Evolutionary conservation across 2,888 invertebrate species (phyloP).

Genomic region (Eupithecia dodoneata): DNA sequence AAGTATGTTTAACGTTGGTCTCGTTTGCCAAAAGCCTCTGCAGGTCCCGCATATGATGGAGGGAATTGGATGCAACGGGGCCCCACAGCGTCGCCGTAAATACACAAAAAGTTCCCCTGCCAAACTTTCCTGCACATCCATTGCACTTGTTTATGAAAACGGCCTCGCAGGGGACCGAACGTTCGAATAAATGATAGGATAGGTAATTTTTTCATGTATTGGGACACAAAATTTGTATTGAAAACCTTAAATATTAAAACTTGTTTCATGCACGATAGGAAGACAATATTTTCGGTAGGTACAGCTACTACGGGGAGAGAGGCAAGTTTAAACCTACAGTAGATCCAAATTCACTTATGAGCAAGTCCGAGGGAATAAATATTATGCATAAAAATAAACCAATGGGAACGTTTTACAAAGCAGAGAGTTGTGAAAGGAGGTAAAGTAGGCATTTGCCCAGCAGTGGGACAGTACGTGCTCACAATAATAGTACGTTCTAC

Average conservation of each 20-base stretch:
- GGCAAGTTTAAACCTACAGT: background rate
- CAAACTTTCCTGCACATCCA: slow-evolving; percentile 62
- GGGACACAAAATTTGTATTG: slow-evolving; percentile 45
- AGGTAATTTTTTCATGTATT: slow-evolving; percentile 45
- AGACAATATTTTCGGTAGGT: background rate
- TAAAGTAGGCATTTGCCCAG: background rate
- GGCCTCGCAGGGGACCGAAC: slow-evolving; percentile 60
- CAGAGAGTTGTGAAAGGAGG: background rate
- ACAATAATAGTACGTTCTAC: background rate
- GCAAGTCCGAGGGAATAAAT: background rate
- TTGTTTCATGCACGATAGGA: background rate
- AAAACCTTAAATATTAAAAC: slow-evolving; percentile 36
- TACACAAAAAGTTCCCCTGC: slow-evolving; percentile 75
- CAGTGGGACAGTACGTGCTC: background rate
- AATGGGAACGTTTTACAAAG: background rate
- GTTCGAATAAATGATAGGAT: slow-evolving; percentile 60
- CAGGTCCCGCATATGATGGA: slow-evolving; percentile 51
- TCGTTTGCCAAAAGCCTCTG: slow-evolving; percentile 62
- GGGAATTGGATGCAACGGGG: slow-evolving; percentile 58
- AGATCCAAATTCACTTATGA: background rate
- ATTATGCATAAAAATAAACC: background rate
- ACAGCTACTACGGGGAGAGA: background rate
- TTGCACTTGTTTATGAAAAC: slow-evolving; percentile 77
- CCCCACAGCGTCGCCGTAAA: slow-evolving; percentile 65
- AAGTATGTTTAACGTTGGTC: slow-evolving; percentile 55